Percentiles rank a stretch among this genome's conserved stretches.
Evolutionary conservation across 2,797 vertebrate genomes (phyloP).

Genomic region (Onychomys leucogaster): DNA sequence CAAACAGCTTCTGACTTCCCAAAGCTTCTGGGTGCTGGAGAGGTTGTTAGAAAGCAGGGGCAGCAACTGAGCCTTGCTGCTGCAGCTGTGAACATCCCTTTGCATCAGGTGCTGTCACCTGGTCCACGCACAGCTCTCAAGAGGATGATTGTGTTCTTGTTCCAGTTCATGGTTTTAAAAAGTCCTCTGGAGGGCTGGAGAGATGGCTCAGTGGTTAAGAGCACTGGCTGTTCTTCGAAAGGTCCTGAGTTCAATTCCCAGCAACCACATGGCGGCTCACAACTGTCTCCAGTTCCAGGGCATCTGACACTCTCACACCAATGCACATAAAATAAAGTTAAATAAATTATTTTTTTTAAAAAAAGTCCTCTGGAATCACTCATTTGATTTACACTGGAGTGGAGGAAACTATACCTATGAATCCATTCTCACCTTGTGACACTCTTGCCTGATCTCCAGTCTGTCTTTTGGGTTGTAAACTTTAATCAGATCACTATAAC

Average conservation of each 20-base stretch:
- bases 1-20: conserved; percentile 70
- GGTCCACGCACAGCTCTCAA: neutral
- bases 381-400: neutral
- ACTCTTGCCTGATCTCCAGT: neutral
- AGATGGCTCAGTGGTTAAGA: no score
- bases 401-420: neutral
- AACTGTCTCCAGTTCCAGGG: no score
- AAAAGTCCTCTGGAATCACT: neutral
- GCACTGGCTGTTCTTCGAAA: no score
- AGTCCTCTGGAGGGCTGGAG: neutral
- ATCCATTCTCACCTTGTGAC: neutral
- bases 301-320: no score
- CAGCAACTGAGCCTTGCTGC: neutral
- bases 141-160: neutral
- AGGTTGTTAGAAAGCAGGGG: conserved; percentile 68
- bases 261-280: no score
- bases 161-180: conserved; percentile 36
- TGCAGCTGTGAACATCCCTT: neutral
- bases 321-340: no score
- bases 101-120: neutral
- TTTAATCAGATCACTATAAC: neutral
- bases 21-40: conserved; percentile 61
- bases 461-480: conserved; percentile 27
- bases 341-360: no score
- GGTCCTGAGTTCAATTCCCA: no score